These are phyloP conservation scores for Drosophila nikananu DNA, from an alignment of 1,140 invertebrate species.

Conservation along the genomic window DNA sequence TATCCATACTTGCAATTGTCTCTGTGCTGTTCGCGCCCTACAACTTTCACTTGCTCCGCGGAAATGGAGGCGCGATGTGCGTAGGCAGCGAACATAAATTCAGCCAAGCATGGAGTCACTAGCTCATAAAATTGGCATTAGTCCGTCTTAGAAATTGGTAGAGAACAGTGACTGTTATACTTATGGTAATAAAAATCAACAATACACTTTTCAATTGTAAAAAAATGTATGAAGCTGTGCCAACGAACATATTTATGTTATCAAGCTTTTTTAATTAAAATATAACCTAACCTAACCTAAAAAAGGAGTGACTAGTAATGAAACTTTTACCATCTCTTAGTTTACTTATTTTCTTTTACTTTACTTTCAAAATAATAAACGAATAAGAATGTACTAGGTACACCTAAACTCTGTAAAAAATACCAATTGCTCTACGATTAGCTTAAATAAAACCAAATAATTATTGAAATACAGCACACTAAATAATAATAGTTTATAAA, in stretches of 20 bases:
- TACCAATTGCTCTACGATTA: no score
- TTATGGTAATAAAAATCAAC: neutral
- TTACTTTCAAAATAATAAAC: no score
- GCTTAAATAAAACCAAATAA: no score
- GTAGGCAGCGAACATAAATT: slow-evolving; percentile 46
- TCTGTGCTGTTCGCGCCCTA: slow-evolving; percentile 64
- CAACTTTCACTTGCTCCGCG: slow-evolving; percentile 72
- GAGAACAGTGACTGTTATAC: neutral
- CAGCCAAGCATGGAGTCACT: slow-evolving; percentile 9
- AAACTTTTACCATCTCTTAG: no score
- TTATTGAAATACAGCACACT: no score
- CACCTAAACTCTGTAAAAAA: no score
- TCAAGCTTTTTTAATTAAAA: no score
- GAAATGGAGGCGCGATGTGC: slow-evolving; percentile 36
- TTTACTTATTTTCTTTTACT: no score
- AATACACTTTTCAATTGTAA: fast-evolving
- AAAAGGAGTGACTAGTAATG: no score
- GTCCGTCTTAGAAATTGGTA: neutral
- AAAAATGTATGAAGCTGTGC: neutral
- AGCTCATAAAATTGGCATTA: slow-evolving; percentile 17
- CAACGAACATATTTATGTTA: neutral
- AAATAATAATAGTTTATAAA: neutral
- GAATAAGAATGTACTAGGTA: no score
- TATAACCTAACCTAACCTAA: no score
- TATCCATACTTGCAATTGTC: slow-evolving; percentile 57